Conservation (phyloP, 2,113 vertebrate species). For the Etheostoma spectabile region DNA sequence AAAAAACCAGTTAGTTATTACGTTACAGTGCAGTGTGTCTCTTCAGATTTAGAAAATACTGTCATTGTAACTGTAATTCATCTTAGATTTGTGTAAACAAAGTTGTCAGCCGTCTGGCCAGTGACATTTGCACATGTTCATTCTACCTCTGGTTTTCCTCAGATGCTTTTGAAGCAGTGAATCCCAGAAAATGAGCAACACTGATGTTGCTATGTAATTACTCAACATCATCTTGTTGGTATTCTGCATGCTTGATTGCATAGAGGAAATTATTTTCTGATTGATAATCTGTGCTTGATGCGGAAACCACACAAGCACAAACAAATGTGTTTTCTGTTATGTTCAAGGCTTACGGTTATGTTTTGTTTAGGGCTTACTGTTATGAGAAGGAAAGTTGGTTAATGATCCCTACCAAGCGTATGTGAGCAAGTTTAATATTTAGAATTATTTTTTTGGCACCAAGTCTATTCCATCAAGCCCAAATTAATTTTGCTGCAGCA, state of each 20-base stretch:
- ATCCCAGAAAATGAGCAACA: conserved; percentile 35
- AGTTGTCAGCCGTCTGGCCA: neutral
- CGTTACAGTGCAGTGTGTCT: neutral
- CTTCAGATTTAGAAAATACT: neutral
- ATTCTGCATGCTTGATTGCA: conserved; percentile 51
- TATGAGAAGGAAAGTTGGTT: neutral
- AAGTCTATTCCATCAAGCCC: neutral
- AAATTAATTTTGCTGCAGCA: neutral
- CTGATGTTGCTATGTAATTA: conserved; percentile 45
- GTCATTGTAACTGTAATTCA: neutral
- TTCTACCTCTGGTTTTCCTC: neutral
- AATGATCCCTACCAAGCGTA: neutral
- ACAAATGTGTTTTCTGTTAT: neutral
- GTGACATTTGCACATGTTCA: neutral
- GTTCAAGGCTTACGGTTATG: neutral
- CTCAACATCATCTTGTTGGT: conserved; percentile 36
- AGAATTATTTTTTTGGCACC: neutral
- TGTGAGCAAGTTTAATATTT: conserved; percentile 4
- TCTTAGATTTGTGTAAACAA: conserved; percentile 24
- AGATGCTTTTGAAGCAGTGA: conserved; percentile 7
- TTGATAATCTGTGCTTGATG: conserved; percentile 32
- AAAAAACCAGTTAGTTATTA: neutral
- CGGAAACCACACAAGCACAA: neutral
- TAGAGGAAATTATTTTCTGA: conserved; percentile 48
- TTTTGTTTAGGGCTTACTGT: conserved; percentile 1